These are phyloP conservation scores for Folsomia manolachei DNA, from an alignment of 2,888 invertebrate species.

Conservation along the genomic window DNA sequence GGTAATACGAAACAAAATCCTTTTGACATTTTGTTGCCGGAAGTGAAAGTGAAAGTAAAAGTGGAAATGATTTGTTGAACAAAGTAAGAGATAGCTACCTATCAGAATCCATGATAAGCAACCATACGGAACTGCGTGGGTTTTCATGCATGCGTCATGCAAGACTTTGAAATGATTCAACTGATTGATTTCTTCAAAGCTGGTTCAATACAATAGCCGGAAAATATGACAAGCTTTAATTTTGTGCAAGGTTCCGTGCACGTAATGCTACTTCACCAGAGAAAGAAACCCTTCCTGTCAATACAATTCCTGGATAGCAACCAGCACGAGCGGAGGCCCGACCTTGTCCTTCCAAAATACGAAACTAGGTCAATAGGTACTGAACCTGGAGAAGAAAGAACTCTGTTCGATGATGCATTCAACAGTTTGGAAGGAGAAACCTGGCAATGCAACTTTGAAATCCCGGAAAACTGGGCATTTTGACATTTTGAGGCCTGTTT, in stretches of 20 bases:
- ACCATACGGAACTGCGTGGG: neutral
- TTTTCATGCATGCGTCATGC: too few species aligned
- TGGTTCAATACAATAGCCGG: neutral
- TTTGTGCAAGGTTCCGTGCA: neutral
- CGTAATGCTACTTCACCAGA: neutral
- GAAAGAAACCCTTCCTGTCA: neutral
- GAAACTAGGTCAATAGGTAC: constrained; percentile 15
- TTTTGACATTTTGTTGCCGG: neutral
- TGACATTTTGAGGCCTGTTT: constrained; percentile 8
- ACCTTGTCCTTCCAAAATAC: constrained; percentile 10
- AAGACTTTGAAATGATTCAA: neutral
- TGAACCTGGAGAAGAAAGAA: neutral
- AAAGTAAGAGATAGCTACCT: neutral
- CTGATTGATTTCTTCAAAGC: neutral
- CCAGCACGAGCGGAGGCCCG: constrained; percentile 9
- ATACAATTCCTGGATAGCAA: neutral
- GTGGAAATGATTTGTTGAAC: neutral
- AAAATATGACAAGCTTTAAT: neutral
- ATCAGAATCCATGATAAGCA: too few species aligned
- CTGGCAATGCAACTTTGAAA: constrained; percentile 7
- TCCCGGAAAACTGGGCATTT: neutral
- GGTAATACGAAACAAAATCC: too few species aligned
- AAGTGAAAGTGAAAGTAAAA: neutral
- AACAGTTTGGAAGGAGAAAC: neutral
- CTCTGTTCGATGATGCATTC: constrained; percentile 10